Evolutionary conservation across 2,113 vertebrate genomes (phyloP), one percentile per base, ranked within the genome.

Genomic region (Arvicanthis niloticus): DNA sequence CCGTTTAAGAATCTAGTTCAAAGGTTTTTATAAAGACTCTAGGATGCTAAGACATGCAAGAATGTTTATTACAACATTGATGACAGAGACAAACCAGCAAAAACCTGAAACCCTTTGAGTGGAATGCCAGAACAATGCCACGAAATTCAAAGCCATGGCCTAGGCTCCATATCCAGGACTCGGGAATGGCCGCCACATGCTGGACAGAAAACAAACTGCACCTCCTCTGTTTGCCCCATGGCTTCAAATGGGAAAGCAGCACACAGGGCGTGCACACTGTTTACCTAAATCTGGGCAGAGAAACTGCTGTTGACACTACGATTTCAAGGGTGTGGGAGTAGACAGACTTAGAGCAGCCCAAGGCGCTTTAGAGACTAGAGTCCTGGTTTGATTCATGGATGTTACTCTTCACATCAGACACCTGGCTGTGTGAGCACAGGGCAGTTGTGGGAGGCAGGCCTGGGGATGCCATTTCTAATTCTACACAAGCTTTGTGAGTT

Each of bases 111-210:
- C 29, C 37, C 40, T 85, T n/a, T 6, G 10, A 11, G 9, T n/a
- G 45, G 26, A 48, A 40, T 0, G 16, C 19, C 3, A 34, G n/a
- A 42, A 37, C 13, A n/a, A 11, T 10, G 26, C 7, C 45, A 21
- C 1, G 6, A 60, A 78, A 31, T 62, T 42, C 81, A 42, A 58
- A 24, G 37, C 3, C 42, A 26, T 1, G 21, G 6, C 45, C 62
- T 73, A 94, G 48, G 73, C 78, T 62, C 58, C 40, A 1, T 9
- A 11, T 22, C 16, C 0, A 8, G 51, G 4, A 13, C 37, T 81
- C 0, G 5, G 37, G 24, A 58, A 84, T 3, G 15, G 0, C 70
- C 5, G 1, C 0, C 6, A 16, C 6, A 15, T 5, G 34, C 2
- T 37, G 48, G 15, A 9, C 26, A 56, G 12, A 60, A 73, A 26